phyloP scores from a whole-genome alignment of 2,888 invertebrate species.

The Cataglyphis albicans region DNA sequence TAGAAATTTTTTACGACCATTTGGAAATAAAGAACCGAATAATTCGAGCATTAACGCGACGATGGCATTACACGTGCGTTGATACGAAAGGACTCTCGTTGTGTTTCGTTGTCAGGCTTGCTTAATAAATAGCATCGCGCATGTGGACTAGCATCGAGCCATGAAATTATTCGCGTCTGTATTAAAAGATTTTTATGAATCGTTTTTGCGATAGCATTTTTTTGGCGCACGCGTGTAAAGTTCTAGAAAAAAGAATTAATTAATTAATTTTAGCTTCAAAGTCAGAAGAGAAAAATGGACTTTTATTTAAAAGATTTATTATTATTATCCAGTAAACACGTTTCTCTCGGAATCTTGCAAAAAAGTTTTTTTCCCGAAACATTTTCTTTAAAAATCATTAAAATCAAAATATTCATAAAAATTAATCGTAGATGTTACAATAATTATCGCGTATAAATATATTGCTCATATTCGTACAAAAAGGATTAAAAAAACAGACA shows the following conservation, averaged over 20 bases:
- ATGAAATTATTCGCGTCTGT: neutral
- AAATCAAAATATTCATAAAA: neutral
- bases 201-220: neutral
- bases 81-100: conserved; percentile 25
- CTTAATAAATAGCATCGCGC: conserved; percentile 37
- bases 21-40: conserved; percentile 68
- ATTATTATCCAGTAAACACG: neutral
- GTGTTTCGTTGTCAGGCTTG: conserved; percentile 50
- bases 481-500: too few species aligned
- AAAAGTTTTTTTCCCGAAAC: neutral
- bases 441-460: neutral
- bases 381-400: neutral
- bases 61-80: conserved; percentile 19
- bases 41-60: conserved; percentile 59
- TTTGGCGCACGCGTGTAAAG: neutral
- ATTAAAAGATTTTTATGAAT: neutral
- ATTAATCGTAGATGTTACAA: neutral
- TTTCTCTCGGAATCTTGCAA: neutral
- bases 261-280: neutral
- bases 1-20: conserved; percentile 79
- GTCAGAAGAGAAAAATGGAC: neutral
- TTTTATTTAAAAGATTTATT: neutral
- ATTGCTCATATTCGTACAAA: neutral
- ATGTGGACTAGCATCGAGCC: conserved; percentile 2
- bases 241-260: neutral